A percentile compares a stretch with the other conserved stretches of the same genome.
phyloP scores from a whole-genome alignment of 2,113 vertebrate genomes.

The Rhadina sibilatrix region DNA sequence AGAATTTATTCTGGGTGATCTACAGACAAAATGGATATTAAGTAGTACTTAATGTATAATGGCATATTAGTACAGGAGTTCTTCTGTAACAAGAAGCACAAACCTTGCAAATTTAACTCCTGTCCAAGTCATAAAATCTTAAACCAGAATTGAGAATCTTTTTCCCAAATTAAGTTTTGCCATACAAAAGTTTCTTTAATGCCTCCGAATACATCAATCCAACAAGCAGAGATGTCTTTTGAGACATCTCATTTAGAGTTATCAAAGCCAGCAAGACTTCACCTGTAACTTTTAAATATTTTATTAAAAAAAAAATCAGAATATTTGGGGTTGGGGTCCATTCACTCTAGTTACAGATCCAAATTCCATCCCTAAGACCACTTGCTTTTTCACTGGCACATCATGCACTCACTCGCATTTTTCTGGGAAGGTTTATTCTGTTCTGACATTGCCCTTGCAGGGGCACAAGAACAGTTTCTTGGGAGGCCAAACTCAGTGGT shows the following conservation, averaged over 20 bases:
- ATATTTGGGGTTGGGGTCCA: accelerated
- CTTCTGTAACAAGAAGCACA: neutral
- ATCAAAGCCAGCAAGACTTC: neutral
- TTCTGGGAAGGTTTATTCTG: neutral
- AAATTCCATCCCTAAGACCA: neutral
- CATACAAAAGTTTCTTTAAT: neutral
- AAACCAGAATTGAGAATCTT: neutral
- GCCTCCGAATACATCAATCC: neutral
- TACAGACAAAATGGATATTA: neutral
- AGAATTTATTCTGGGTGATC: neutral
- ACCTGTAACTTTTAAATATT: neutral
- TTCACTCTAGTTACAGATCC: neutral
- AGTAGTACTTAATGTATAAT: neutral
- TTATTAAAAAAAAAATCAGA: neutral
- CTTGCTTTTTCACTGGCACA: neutral
- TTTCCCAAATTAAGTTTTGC: neutral
- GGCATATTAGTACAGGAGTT: neutral
- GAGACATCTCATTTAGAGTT: neutral
- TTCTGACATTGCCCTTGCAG: neutral
- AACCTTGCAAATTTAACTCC: neutral
- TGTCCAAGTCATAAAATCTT: neutral
- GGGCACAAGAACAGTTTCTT: neutral
- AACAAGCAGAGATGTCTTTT: neutral
- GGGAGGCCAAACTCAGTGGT: neutral
- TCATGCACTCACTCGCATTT: neutral